Base-by-base conservation (phyloP, 1,140 invertebrate species). In the Bombus confusus region DNA sequence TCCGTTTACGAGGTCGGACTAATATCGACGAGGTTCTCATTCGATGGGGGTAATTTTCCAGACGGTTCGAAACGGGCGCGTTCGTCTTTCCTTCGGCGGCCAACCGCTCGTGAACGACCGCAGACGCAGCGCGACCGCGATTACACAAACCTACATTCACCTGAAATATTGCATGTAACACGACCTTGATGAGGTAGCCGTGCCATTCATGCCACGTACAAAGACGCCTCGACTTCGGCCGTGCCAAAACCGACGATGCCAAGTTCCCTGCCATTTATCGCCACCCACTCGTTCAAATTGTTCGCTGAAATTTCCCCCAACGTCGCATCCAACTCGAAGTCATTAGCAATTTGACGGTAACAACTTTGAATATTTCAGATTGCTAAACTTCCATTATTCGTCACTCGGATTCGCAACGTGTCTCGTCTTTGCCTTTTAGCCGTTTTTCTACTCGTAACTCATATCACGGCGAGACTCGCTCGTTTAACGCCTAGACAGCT, bases 221-320 rank as follows among this genome's bases (percentile, higher is more conserved):
- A 75, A 47, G 52, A 25, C 75, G 41, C 28, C 52, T 73, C 12
- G 57, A 52, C 72, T 47, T 31, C 28, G 37, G 15, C 41, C 12
- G 81, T 79, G 83, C 87, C 87, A 82, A 88, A 88, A 88, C 34
- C 57, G 77, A 74, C 77, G 77, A 64, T 88, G 87, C 83, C 87
- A 88, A 85, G 77, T 12, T 13, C 75, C n/a, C 66, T 69, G 68
- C 52, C 57, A 72, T 88, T 52, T 81, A 80, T 73, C n/a, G 34
- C 73, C 69, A n/a, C 31, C 13, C 37, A n/a, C 47, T 52, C 76
- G 28, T 62, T 62, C 64, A 8, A 31, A 15, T 18, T n/a, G 57
- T 37, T 73, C 39, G 59, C 47, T 74, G 34, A 12, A 47, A 31
- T 75, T 39, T 76, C 22, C 25, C 22, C 15, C 28, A 31, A 25